These are phyloP conservation scores for Parnassius smintheus DNA, from an alignment of 2,888 invertebrate genomes.

Conservation along the genomic window DNA sequence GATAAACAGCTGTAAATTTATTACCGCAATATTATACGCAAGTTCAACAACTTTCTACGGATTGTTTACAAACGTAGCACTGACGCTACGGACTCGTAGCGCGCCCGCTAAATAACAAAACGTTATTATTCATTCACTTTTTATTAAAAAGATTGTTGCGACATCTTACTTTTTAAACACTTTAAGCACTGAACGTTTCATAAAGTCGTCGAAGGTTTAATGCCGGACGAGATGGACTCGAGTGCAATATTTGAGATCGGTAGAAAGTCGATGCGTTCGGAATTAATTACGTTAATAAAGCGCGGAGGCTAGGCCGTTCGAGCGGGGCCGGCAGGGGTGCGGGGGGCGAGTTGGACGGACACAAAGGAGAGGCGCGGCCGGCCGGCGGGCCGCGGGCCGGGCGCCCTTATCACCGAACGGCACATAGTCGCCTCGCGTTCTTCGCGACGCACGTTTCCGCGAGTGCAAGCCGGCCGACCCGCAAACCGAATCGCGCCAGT, in stretches of 20 bases:
- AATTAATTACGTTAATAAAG: conserved; percentile 71
- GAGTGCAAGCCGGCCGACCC: conserved; percentile 23
- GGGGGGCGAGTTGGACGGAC: conserved; percentile 70
- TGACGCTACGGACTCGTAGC: conserved; percentile 19
- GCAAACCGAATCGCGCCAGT: conserved; percentile 41
- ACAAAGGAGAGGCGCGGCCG: conserved; percentile 78
- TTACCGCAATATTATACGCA: conserved; percentile 15
- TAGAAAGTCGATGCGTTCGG: conserved; percentile 57
- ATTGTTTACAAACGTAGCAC: conserved; percentile 29
- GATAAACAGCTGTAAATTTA: conserved; percentile 16
- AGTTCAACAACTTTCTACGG: conserved; percentile 23
- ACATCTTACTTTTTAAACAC: conserved; percentile 1
- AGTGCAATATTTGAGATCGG: conserved; percentile 34
- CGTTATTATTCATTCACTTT: conserved; percentile 14
- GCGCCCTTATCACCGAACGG: conserved; percentile 68
- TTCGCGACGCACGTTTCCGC: conserved; percentile 59
- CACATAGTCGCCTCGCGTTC: conserved; percentile 73
- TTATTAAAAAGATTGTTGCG: conserved; percentile 1
- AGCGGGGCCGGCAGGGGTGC: conserved; percentile 41
- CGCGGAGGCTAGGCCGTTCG: conserved; percentile 65
- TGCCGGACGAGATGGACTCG: conserved; percentile 32
- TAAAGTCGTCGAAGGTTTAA: conserved; percentile 33
- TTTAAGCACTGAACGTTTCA: conserved; percentile 44
- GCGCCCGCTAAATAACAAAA: conserved; percentile 3
- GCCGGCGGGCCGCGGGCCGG: conserved; percentile 67